Evolutionary conservation across 2,888 invertebrate species (phyloP).

Genomic region (Agonopterix subpropinquella): DNA sequence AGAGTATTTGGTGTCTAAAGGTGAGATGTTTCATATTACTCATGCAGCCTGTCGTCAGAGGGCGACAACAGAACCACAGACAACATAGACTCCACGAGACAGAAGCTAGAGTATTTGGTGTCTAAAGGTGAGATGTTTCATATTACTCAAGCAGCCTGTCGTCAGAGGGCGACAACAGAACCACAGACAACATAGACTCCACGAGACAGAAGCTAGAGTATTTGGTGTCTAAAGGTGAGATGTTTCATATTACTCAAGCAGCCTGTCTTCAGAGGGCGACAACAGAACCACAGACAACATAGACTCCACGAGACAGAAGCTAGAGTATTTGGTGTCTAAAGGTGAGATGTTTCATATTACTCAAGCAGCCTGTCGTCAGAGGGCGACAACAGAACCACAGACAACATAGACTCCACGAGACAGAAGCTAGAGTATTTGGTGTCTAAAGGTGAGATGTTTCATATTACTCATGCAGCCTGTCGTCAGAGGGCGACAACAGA

Average conservation of each 20-base stretch:
- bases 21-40: too few relatives aligned
- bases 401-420: conserved; percentile 33
- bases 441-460: conserved; percentile 48
- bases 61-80: conserved; percentile 24
- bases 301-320: conserved; percentile 38
- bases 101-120: conserved; percentile 50
- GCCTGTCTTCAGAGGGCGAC: conserved; percentile 42
- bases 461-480: too few relatives aligned
- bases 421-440: conserved; percentile 52
- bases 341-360: too few relatives aligned
- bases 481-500: conserved; percentile 35
- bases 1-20: conserved; percentile 55
- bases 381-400: conserved; percentile 23
- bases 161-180: conserved; percentile 33
- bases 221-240: conserved; percentile 54
- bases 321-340: conserved; percentile 55
- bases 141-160: conserved; percentile 38
- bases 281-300: conserved; percentile 20
- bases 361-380: conserved; percentile 40
- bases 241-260: too few relatives aligned
- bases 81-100: conserved; percentile 34
- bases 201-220: conserved; percentile 49
- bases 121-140: conserved; percentile 50
- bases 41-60: conserved; percentile 39
- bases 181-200: conserved; percentile 26